Evolutionary conservation across 2,797 vertebrate genomes (phyloP), one percentile per base, ranked within the genome.

Genomic region (Lacerta bilineata): DNA sequence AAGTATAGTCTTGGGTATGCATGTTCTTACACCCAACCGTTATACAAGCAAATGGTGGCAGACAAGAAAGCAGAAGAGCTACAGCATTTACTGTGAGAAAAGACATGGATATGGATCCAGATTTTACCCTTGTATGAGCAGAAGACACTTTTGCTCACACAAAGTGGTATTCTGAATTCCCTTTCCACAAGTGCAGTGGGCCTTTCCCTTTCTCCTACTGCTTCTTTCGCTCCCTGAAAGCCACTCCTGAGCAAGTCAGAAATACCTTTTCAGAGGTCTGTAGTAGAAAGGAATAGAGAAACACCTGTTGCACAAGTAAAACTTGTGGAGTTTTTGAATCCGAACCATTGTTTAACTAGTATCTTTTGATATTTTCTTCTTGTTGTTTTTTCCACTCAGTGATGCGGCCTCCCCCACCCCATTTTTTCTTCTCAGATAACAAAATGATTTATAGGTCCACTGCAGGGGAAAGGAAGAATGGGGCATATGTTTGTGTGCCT

Each of bases 401-500:
- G n/a, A 20, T 61, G 10, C 1, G 11, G 18, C 6, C 7, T 8
- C 7, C 4, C 25, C 23, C 23, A 9, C n/a, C 3, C 0, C 3
- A 50, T 50, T 3, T 43, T 46, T 29, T n/a, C n/a, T 36, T 36
- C n/a, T 9, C 18, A 36, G 8, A 61, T 36, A 9, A 61, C 36
- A 17, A 61, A 36, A 23, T 27, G 29, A 81, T 39, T 66, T 81
- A 68, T 61, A 33, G 8, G 18, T 83, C 39, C 64, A 83, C 39
- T 7, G 13, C n/a, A 29, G 3, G 50, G 10, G 27, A 50, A 43
- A 82, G 36, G 6, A 13, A n/a, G 64, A 13, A 17, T 9, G 27
- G 92, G 94, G 39, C 29, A 77, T 86, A 90, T 84, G 85, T 79
- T 76, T 88, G 10, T 27, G 9, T 2, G 41, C 18, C 0, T 15